phyloP scores from a whole-genome alignment of 1,140 invertebrate genomes.

The Apis dorsata region DNA sequence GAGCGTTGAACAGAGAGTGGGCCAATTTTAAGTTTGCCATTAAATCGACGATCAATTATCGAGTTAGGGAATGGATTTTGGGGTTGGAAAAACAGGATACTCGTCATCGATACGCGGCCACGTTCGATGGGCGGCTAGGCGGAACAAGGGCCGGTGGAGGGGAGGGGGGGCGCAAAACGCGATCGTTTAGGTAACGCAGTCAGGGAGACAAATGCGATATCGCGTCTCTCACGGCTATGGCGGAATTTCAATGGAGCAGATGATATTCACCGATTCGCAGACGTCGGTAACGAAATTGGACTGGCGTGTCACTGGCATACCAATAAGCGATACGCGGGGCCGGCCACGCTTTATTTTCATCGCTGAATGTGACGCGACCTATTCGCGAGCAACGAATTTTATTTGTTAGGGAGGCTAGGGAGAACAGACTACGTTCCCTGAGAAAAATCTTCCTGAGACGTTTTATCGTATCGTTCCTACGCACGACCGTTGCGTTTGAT shows the following conservation, averaged over 20 bases:
- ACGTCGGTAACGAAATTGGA: conserved; percentile 68
- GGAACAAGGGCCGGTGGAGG: conserved; percentile 38
- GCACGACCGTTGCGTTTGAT: neutral
- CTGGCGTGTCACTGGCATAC: conserved; percentile 64
- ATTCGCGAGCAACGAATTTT: conserved; percentile 33
- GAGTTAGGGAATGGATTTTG: neutral
- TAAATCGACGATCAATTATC: neutral
- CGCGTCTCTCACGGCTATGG: conserved; percentile 63
- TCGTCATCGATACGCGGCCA: conserved; percentile 43
- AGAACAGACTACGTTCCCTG: conserved; percentile 14
- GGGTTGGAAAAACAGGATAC: conserved; percentile 4
- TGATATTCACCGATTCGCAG: conserved; percentile 71
- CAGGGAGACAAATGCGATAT: conserved; percentile 71
- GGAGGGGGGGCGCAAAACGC: conserved; percentile 51
- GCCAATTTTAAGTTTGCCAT: neutral
- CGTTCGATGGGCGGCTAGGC: conserved; percentile 12
- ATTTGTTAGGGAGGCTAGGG: conserved; percentile 34
- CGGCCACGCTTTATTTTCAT: conserved; percentile 51
- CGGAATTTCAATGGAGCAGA: conserved; percentile 71
- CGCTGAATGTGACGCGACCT: conserved; percentile 42
- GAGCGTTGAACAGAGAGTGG: no score
- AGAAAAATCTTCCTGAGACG: neutral
- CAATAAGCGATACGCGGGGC: conserved; percentile 59
- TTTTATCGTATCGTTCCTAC: conserved; percentile 27
- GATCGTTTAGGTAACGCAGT: conserved; percentile 68